phyloP scores from a whole-genome alignment of 2,797 vertebrate species.

The Eulemur coronatus region DNA sequence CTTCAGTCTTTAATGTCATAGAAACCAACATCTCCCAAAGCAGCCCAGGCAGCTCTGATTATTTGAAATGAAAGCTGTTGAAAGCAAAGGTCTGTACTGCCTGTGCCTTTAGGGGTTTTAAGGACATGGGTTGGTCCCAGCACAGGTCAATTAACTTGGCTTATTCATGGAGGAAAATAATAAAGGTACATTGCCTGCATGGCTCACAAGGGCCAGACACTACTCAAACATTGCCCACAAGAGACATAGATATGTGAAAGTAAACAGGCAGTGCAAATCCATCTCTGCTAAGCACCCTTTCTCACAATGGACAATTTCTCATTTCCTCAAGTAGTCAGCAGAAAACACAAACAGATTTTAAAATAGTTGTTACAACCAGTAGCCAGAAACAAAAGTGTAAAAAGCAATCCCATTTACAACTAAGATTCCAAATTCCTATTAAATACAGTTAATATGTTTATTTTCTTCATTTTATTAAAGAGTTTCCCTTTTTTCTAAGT shows the following conservation, averaged over 20 bases:
- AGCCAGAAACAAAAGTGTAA: constrained; percentile 15
- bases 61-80: constrained; percentile 36
- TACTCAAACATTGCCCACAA: constrained; percentile 32
- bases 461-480: constrained; percentile 36
- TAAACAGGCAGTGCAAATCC: constrained; percentile 38
- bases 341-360: constrained; percentile 1
- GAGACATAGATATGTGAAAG: constrained; percentile 50
- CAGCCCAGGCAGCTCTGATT: constrained; percentile 18
- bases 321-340: constrained; percentile 38
- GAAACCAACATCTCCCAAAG: constrained; percentile 34
- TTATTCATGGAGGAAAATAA: constrained; percentile 45
- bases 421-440: neutral
- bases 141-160: constrained; percentile 52
- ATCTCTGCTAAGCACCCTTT: constrained; percentile 32
- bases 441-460: neutral
- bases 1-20: constrained; percentile 9
- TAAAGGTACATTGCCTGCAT: neutral
- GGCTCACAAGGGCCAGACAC: neutral
- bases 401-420: constrained; percentile 8
- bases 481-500: constrained; percentile 26
- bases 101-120: constrained; percentile 25
- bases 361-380: neutral
- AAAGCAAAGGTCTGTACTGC: constrained; percentile 48
- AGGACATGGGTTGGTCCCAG: constrained; percentile 1
- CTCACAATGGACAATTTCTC: constrained; percentile 7